Percentiles rank a stretch among this genome's conserved stretches.
phyloP scores from a whole-genome alignment of 2,888 invertebrate species.

The Heliconius ethilla region DNA sequence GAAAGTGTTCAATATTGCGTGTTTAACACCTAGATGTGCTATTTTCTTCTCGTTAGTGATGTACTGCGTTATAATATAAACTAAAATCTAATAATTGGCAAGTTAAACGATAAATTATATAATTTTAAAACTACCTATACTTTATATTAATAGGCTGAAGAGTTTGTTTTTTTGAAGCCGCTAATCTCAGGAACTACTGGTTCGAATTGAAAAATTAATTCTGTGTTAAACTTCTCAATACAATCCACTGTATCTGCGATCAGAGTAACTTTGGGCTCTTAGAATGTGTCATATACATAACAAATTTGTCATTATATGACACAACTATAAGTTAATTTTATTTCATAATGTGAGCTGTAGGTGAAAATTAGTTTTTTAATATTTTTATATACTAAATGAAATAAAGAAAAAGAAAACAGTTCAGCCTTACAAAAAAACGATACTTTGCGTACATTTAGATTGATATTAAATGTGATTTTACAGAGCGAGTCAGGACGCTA shows the following conservation, averaged over 20 bases:
- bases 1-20: not conserved
- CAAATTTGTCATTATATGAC: not conserved
- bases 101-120: not conserved
- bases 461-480: constrained; percentile 58
- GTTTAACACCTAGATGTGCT: not conserved
- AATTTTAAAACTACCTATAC: not conserved
- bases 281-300: too few species aligned
- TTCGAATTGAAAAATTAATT: not conserved
- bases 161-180: not conserved
- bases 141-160: not conserved
- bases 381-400: not conserved
- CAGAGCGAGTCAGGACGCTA: constrained; percentile 80
- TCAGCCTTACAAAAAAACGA: not conserved
- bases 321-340: not conserved
- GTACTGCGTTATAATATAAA: constrained; percentile 8
- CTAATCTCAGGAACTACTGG: not conserved
- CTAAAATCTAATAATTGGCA: not conserved
- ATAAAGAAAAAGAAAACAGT: not conserved
- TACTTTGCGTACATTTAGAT: constrained; percentile 2
- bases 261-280: too few species aligned
- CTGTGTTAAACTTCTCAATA: not conserved
- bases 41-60: not conserved
- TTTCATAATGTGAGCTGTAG: not conserved
- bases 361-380: not conserved
- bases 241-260: too few species aligned